Percentiles rank a stretch among this genome's conserved stretches.
phyloP scores from a whole-genome alignment of 2,888 invertebrate genomes.

The Syrista parreyssii region DNA sequence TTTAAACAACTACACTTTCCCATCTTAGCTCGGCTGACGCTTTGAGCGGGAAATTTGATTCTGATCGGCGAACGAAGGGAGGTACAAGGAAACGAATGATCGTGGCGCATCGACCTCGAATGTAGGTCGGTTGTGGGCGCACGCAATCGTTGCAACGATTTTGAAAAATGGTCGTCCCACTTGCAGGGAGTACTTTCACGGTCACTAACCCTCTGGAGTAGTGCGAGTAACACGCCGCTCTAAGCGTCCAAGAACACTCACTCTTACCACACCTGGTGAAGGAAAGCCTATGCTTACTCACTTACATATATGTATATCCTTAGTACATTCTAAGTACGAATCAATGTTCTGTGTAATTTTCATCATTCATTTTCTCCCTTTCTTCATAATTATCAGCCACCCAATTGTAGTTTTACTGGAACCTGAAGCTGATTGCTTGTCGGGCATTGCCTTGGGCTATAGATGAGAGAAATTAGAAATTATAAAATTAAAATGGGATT shows the following conservation, averaged over 20 bases:
- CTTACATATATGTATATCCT: background rate
- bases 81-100: background rate
- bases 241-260: constrained; percentile 27
- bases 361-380: background rate
- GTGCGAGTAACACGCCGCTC: constrained; percentile 11
- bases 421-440: background rate
- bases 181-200: constrained; percentile 66
- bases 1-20: background rate
- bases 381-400: background rate
- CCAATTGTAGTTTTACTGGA: background rate
- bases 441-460: background rate
- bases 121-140: constrained; percentile 66
- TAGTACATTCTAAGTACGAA: background rate
- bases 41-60: background rate
- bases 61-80: background rate
- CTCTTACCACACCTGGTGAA: constrained; percentile 30
- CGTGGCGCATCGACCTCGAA: constrained; percentile 60
- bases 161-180: constrained; percentile 64
- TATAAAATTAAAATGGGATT: background rate
- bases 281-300: background rate
- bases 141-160: constrained; percentile 64
- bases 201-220: constrained; percentile 59
- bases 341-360: background rate
- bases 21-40: background rate
- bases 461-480: background rate